These are phyloP conservation scores for Rhinichthys osculus DNA, from an alignment of 2,797 vertebrate species.

Conservation along the genomic window DNA sequence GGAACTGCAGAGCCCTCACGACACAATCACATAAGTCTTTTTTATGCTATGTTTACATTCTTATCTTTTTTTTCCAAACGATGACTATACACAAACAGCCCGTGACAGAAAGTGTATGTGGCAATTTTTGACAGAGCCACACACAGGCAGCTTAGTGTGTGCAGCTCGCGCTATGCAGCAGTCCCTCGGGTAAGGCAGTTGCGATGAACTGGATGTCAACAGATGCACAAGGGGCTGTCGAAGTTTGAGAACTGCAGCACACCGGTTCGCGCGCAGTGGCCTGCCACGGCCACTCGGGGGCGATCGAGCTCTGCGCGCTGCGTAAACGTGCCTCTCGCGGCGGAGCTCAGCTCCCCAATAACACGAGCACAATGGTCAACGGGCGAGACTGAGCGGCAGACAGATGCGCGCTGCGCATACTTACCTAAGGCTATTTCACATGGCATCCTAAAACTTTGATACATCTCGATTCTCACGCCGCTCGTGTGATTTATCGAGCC, in stretches of 20 bases:
- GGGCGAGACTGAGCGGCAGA: constrained; percentile 71
- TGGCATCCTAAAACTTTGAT: constrained; percentile 78
- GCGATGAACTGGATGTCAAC: constrained; percentile 43
- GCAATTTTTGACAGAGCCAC: constrained; percentile 1
- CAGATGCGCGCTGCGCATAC: constrained; percentile 79
- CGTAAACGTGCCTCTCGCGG: constrained; percentile 70
- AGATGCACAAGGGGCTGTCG: constrained; percentile 36
- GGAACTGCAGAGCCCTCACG: not conserved
- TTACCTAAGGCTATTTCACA: constrained; percentile 67
- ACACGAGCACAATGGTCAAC: constrained; percentile 77
- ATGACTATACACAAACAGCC: constrained; percentile 15
- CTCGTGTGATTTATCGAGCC: constrained; percentile 62
- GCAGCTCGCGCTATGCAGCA: not conserved
- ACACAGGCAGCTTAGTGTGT: constrained; percentile 14
- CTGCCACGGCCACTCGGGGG: constrained; percentile 78
- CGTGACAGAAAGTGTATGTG: not conserved
- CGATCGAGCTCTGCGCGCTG: constrained; percentile 78
- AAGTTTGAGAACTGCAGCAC: constrained; percentile 52
- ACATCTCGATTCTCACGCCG: constrained; percentile 56
- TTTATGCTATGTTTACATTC: constrained; percentile 34
- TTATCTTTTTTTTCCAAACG: constrained; percentile 9
- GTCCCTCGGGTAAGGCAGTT: constrained; percentile 6
- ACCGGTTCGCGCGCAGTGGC: constrained; percentile 72
- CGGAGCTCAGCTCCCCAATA: constrained; percentile 74
- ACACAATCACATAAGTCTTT: constrained; percentile 13